A percentile compares a stretch with the other conserved stretches of the same genome.
Evolutionary conservation across 2,113 vertebrate species (phyloP).

Genomic region (Cynopterus brachyotis): DNA sequence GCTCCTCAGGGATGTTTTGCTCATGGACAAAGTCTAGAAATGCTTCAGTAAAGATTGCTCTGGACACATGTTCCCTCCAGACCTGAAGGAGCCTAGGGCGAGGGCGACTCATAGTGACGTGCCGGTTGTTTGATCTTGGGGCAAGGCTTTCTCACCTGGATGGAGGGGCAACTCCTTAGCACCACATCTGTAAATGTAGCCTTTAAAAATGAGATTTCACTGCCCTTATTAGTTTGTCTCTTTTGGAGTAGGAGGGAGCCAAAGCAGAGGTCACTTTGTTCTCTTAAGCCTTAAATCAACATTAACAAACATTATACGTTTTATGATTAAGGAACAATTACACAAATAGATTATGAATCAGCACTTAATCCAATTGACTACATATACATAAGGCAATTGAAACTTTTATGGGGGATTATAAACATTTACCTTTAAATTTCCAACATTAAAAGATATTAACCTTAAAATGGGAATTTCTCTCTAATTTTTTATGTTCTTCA

Average conservation of each 20-base stretch:
- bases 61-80: not conserved
- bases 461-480: not conserved
- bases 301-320: not conserved
- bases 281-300: not conserved
- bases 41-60: not conserved
- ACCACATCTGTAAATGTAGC: not conserved
- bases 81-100: not conserved
- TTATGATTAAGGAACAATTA: slow-evolving; percentile 2
- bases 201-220: not conserved
- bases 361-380: not conserved
- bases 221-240: not conserved
- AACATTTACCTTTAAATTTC: slow-evolving; percentile 8
- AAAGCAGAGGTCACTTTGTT: not conserved
- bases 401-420: not conserved
- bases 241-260: not conserved
- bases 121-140: not conserved
- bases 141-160: not conserved
- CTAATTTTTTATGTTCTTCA: not conserved
- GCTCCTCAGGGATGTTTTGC: not conserved
- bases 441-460: not conserved
- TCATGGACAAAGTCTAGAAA: not conserved
- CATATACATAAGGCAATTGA: not conserved
- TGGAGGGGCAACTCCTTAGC: not conserved
- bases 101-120: not conserved
- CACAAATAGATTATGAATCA: not conserved